Base-by-base conservation (phyloP, 2,797 vertebrate genomes). In the Pampus argenteus region DNA sequence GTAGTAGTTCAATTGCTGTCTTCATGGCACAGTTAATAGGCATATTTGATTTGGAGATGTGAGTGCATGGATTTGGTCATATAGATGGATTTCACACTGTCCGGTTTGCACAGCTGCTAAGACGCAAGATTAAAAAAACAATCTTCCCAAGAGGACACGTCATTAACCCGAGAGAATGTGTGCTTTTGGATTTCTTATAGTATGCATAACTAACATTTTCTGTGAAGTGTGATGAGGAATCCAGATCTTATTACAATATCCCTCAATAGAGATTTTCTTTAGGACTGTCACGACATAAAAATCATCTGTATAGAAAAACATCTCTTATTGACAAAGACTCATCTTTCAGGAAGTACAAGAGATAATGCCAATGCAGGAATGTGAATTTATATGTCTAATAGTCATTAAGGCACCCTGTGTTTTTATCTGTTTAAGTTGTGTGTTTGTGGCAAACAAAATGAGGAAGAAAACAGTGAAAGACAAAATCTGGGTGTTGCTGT, bases 51-150 rank as follows among this genome's bases (percentile, higher is more conserved):
- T 86, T 85, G 71, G 72, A 74, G 65, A 86, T 66, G 71, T 78
- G 74, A 83, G 73, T 66, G 63, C 47, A 54, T 59, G 67, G 77
- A 76, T 86, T 74, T 71, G 66, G 71, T 84, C 14, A 14, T 77
- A 82, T 36, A 86, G 71, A 87, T 66, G 74, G 71, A 88, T 89
- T 86, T 88, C 79, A 89, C 74, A 82, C 67, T 49, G 69, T 74
- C 76, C 86, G 51, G 23, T 48, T 71, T 9, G 1, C 79, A 80
- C 80, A 83, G 79, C 82, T 81, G 83, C 63, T 65, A 23, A 83
- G 67, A 84, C 1, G 14, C 52, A 40, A 29, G 45, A 84, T 84
- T 83, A 38, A 74, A 76, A 29, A 74, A 71, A 64, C 23, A 5
- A 79, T 78, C 38, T 73, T 63, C 31, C 15, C 36, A 64, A 77